Evolutionary conservation across 2,113 vertebrate species (phyloP).

Genomic region (Lasiurus cinereus): DNA sequence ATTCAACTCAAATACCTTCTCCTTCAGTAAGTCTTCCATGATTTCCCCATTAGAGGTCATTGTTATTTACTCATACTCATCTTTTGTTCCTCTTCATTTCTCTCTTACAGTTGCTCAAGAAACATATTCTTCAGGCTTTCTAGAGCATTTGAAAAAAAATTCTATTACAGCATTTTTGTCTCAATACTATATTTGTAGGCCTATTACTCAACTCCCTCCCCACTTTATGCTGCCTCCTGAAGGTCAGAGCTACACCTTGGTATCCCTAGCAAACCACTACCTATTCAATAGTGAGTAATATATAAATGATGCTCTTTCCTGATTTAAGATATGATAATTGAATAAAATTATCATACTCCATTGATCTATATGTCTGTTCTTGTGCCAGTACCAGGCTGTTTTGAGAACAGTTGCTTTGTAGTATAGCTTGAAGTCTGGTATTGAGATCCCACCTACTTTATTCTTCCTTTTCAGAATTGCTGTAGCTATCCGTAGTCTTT

Average conservation of each 20-base stretch:
- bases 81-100: not conserved
- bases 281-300: not conserved
- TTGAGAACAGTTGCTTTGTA: too few species aligned
- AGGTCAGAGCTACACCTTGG: not conserved
- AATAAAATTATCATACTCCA: not conserved
- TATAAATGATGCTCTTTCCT: not conserved
- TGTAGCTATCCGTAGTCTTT: too few species aligned
- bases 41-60: not conserved
- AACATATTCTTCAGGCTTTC: not conserved
- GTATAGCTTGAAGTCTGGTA: too few species aligned
- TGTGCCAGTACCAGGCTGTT: too few species aligned
- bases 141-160: not conserved
- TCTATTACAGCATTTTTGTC: not conserved
- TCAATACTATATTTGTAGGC: not conserved
- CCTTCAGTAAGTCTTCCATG: not conserved
- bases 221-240: not conserved
- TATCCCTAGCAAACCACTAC: not conserved
- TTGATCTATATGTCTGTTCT: too few species aligned
- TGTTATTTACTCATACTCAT: not conserved
- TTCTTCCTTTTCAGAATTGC: too few species aligned
- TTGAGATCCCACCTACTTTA: too few species aligned
- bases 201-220: rapidly evolving
- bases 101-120: not conserved
- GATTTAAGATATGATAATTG: not conserved
- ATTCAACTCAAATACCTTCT: not conserved